Evolutionary conservation across 2,888 invertebrate species (phyloP).

Genomic region (Diachrysia chrysitis): DNA sequence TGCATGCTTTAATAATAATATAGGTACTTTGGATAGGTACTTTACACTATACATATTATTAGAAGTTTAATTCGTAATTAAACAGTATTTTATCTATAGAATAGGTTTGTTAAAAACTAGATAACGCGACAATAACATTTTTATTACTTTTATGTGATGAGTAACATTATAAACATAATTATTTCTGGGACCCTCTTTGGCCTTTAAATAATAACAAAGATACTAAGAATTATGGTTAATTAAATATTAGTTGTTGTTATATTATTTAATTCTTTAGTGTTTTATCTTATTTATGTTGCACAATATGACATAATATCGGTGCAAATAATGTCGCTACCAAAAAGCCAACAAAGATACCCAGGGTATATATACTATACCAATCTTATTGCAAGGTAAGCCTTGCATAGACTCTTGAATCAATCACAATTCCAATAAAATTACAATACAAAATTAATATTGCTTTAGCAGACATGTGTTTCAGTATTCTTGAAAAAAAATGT

Average conservation of each 20-base stretch:
- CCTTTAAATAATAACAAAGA: conserved; percentile 12
- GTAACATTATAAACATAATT: background rate
- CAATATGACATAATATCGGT: too few species aligned
- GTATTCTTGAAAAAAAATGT: too few species aligned
- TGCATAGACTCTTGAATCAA: too few species aligned
- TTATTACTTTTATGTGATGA: background rate
- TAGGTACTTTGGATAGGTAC: conserved; percentile 70
- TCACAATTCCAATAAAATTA: too few species aligned
- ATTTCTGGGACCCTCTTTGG: conserved; percentile 3
- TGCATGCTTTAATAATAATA: conserved; percentile 43
- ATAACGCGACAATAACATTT: background rate
- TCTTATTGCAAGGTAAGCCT: too few species aligned
- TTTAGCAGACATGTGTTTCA: too few species aligned
- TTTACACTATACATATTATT: too few species aligned
- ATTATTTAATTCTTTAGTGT: conserved; percentile 1
- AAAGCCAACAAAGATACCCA: too few species aligned
- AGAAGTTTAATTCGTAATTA: background rate
- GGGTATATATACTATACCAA: too few species aligned
- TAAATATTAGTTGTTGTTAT: conserved; percentile 11
- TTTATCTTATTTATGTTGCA: background rate
- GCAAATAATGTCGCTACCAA: too few species aligned
- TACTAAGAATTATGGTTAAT: conserved; percentile 11
- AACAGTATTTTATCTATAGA: background rate
- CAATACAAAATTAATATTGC: too few species aligned
- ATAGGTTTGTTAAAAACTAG: background rate